A percentile compares a stretch with the other conserved stretches of the same genome.
phyloP scores from a whole-genome alignment of 1,140 invertebrate genomes.

The Bombus difficillimus region DNA sequence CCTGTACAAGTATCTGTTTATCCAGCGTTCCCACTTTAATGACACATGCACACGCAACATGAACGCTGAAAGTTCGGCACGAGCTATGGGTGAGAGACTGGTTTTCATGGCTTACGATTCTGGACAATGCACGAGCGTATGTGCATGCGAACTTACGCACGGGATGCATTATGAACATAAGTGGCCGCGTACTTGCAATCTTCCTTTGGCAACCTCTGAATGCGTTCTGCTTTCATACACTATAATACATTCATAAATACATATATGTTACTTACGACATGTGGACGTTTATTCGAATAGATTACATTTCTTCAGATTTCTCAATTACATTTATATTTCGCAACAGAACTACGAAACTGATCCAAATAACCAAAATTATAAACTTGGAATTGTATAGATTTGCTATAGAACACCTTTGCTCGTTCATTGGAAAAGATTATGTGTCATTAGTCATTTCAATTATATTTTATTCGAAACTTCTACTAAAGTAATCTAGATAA shows the following conservation, averaged over 20 bases:
- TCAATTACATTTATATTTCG: background rate
- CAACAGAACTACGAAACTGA: background rate
- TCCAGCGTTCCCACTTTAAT: constrained; percentile 6
- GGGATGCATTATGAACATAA: constrained; percentile 56
- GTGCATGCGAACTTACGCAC: constrained; percentile 54
- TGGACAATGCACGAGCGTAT: constrained; percentile 59
- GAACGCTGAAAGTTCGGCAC: constrained; percentile 59
- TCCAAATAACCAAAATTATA: background rate
- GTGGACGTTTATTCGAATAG: background rate
- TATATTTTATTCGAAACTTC: too few relatives aligned
- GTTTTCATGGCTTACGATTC: constrained; percentile 67
- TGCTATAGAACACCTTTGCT: too few relatives aligned
- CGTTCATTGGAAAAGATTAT: background rate
- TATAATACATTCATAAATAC: background rate
- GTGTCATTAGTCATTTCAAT: background rate
- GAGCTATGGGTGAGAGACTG: constrained; percentile 65
- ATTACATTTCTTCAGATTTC: constrained; percentile 1
- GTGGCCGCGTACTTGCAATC: constrained; percentile 39
- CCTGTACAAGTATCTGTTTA: background rate
- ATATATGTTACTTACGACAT: background rate
- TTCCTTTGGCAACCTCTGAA: constrained; percentile 11
- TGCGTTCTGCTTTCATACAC: background rate
- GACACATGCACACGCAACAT: constrained; percentile 13
- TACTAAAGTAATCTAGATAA: too few relatives aligned
- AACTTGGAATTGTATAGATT: background rate